A percentile compares a stretch with the other conserved stretches of the same genome.
phyloP scores from a whole-genome alignment of 2,797 vertebrate species.

The Nyctalus aviator region DNA sequence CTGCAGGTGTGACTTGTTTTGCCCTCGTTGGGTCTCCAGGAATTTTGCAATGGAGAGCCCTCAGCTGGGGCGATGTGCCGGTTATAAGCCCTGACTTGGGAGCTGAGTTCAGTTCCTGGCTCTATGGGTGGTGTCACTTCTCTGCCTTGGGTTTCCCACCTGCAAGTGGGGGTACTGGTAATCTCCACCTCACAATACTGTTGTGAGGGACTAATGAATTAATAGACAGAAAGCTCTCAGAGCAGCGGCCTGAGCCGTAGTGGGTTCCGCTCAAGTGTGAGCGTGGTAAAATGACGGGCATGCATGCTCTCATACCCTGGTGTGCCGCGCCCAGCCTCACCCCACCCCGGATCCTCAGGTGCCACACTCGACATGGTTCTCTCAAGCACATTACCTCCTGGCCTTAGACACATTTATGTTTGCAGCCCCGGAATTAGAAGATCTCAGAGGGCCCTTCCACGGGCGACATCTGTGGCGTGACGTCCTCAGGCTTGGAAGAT shows the following conservation, averaged over 20 bases:
- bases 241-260: background rate
- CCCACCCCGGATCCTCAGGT: background rate
- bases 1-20: background rate
- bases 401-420: background rate
- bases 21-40: background rate
- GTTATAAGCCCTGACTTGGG: background rate
- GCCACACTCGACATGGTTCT: background rate
- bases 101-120: background rate
- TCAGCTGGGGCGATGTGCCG: background rate
- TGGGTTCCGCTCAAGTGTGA: background rate
- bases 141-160: background rate
- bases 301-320: fast-evolving
- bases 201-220: background rate
- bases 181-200: background rate
- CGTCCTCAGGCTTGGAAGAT: background rate
- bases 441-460: background rate
- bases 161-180: fast-evolving
- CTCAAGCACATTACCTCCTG: background rate
- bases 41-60: background rate
- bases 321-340: too few species aligned
- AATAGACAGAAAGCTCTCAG: background rate
- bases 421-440: background rate
- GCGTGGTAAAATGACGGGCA: background rate
- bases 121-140: background rate
- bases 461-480: background rate